A percentile compares a stretch with the other conserved stretches of the same genome.
Conservation (phyloP, 1,140 invertebrate genomes). For the Drosophila pseudoobscura region DNA sequence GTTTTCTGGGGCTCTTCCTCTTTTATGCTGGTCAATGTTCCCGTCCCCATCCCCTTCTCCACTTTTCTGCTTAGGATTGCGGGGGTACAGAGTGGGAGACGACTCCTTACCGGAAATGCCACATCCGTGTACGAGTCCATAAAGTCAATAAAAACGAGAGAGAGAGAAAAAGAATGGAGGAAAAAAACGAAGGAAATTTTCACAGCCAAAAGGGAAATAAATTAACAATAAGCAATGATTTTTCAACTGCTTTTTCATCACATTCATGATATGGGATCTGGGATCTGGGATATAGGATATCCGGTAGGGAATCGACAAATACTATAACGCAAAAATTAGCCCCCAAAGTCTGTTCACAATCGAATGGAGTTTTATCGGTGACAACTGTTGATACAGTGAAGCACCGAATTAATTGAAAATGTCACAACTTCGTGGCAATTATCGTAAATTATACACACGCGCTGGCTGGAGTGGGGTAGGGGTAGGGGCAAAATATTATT, state of each 20-base stretch:
- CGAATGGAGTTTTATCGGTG: conserved; percentile 1
- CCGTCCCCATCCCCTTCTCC: not conserved
- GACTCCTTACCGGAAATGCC: conserved; percentile 64
- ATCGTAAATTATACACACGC: conserved; percentile 76
- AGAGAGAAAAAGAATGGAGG: conserved; percentile 37
- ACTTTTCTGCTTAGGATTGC: conserved; percentile 32
- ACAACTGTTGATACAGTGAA: conserved; percentile 14
- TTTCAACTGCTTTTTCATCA: conserved; percentile 41
- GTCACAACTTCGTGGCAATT: conserved; percentile 66
- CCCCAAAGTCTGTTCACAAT: conserved; percentile 7
- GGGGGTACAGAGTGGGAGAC: conserved; percentile 23
- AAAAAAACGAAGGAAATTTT: conserved; percentile 45
- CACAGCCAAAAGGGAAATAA: conserved; percentile 73
- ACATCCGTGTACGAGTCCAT: conserved; percentile 66
- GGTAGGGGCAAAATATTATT: conserved; percentile 65
- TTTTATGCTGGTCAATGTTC: conserved; percentile 70
- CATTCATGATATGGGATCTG: conserved; percentile 44
- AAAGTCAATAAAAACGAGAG: conserved; percentile 35
- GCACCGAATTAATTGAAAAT: conserved; percentile 68
- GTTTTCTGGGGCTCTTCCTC: conserved; percentile 25
- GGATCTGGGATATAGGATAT: conserved; percentile 8
- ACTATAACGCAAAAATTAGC: conserved; percentile 1
- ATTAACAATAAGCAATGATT: conserved; percentile 76
- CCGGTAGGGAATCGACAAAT: conserved; percentile 9
- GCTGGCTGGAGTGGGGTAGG: not conserved